phyloP scores from a whole-genome alignment of 2,113 vertebrate species.

The Psittacara wagleri region DNA sequence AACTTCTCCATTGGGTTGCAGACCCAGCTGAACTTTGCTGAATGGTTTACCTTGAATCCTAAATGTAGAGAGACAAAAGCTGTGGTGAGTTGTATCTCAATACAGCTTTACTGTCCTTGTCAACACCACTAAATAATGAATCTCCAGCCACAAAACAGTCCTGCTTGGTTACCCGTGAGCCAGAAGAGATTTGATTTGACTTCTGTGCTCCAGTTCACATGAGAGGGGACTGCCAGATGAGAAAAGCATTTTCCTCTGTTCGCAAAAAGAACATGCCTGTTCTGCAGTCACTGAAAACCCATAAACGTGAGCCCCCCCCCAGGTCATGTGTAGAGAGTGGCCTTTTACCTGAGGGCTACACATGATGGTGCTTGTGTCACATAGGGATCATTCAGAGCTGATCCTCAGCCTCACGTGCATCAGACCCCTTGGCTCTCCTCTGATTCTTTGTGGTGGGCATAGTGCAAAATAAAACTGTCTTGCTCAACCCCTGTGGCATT shows the following conservation, averaged over 20 bases:
- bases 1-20: background rate
- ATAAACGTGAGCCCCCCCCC: background rate
- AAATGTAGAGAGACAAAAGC: background rate
- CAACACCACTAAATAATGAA: background rate
- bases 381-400: background rate
- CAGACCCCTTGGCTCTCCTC: background rate
- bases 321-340: background rate
- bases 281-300: background rate
- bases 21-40: background rate
- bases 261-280: background rate
- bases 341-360: background rate
- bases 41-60: background rate
- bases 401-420: background rate
- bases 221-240: background rate
- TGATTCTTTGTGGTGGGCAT: rapidly evolving
- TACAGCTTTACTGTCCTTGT: background rate
- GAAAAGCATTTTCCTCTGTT: background rate
- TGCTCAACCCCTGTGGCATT: background rate
- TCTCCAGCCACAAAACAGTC: background rate
- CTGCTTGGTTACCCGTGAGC: background rate
- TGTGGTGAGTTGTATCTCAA: background rate
- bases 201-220: background rate
- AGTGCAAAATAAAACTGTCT: background rate
- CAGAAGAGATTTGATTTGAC: background rate
- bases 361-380: background rate